Evolutionary conservation across 2,888 invertebrate genomes (phyloP), one percentile per base, ranked within the genome.

Genomic region (Melangyna quadrimaculata): DNA sequence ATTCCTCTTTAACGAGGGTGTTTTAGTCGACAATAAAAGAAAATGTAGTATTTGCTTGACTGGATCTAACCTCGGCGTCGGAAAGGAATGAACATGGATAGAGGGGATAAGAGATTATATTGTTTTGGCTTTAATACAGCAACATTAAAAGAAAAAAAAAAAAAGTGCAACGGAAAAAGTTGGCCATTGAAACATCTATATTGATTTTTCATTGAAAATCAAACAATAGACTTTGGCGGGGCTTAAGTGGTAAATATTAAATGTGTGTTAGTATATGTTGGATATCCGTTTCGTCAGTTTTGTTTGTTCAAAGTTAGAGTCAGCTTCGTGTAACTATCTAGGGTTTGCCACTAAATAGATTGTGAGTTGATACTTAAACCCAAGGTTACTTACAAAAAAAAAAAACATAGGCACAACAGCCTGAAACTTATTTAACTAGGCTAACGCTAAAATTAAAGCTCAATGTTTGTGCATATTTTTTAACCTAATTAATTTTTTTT

Each of bases 1-100:
- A 74, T 74, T 65, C 27, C 43, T 55, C 35, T 74, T 65, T 65
- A 74, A 74, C 74, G 65, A 74, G 53, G 65, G 43, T 40, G 29
- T 55, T 45, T 73, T 35, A 67, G 51, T 14, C 10, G n/a, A 35
- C n/a, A 67, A 48, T 35, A 65, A 12, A 35, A 8, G 24, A 35
- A 57, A 12, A 43, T 59, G 7, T 48, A 22, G 32, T 19, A 43
- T 22, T n/a, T 45, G 32, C 35, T 9, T 32, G 48, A 14, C 19
- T 65, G 9, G 32, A 35, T 67, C 19, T 67, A 19, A 29, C 51
- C 67, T 67, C 35, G 51, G 35, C n/a, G 17, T 24, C 51, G 22
- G 32, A 27, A 32, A 19, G 17, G 37, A 59, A 59, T 59, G n/a
- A 37, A 4, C 22, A 14, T 3, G 19, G 8, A 29, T 10, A 63